phyloP scores from a whole-genome alignment of 2,797 vertebrate genomes.

The Phrynocephalus forsythii region DNA sequence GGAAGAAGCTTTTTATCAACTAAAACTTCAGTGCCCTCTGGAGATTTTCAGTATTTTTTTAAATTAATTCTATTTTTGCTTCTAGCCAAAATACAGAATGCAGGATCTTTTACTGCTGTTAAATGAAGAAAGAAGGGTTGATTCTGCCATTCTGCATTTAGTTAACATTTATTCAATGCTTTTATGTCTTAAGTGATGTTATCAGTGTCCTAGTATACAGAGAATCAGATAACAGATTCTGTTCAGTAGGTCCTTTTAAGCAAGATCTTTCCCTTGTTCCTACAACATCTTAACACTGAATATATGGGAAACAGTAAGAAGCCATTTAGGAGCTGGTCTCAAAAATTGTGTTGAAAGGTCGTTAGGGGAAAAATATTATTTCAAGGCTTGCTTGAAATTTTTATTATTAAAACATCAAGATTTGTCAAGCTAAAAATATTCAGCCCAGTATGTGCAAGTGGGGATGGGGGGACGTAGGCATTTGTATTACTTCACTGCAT shows the following conservation, averaged over 20 bases:
- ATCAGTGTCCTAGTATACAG: conserved; percentile 18
- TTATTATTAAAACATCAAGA: conserved; percentile 46
- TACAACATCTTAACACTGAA: conserved; percentile 31
- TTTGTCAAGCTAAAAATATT: conserved; percentile 48
- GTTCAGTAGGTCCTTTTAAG: conserved; percentile 49
- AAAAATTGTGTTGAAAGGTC: conserved; percentile 44
- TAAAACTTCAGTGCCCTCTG: conserved; percentile 27
- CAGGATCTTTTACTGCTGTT: neutral
- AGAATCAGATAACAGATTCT: conserved; percentile 48
- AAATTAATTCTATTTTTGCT: conserved; percentile 41
- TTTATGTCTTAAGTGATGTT: neutral
- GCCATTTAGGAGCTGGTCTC: conserved; percentile 27
- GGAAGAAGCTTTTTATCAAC: neutral
- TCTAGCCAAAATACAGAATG: neutral
- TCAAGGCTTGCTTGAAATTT: conserved; percentile 28
- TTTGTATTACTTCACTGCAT: conserved; percentile 40
- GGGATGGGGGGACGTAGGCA: conserved; percentile 16
- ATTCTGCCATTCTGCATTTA: neutral
- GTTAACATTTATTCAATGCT: conserved; percentile 27
- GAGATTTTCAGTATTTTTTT: neutral
- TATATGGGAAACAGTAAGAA: conserved; percentile 22
- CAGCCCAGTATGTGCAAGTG: conserved; percentile 20
- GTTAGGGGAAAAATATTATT: neutral
- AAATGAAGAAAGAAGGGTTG: neutral
- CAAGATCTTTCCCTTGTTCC: conserved; percentile 31